Conservation (phyloP, 1,140 invertebrate species). For the Bathynomus jamesi region DNA sequence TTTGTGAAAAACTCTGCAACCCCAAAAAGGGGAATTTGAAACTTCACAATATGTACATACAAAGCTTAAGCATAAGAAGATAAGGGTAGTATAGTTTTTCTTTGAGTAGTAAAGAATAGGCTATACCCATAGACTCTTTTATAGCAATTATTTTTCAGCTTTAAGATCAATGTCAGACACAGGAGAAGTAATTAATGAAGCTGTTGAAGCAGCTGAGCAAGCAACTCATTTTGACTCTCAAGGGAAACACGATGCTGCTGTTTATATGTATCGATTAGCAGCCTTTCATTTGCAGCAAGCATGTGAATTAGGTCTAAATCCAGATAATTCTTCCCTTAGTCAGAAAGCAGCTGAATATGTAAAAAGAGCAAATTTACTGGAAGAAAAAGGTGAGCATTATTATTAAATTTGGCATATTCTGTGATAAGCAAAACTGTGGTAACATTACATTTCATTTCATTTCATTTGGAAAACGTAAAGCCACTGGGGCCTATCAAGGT, state of each 20-base stretch:
- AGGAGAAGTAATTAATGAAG: slow-evolving; percentile 20
- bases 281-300: slow-evolving; percentile 20
- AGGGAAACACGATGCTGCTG: slow-evolving; percentile 23
- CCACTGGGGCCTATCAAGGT: too few species aligned
- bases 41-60: too few species aligned
- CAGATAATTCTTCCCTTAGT: slow-evolving; percentile 15
- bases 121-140: neutral
- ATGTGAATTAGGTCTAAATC: neutral
- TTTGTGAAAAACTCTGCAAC: too few species aligned
- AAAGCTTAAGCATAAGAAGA: too few species aligned
- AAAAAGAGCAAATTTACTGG: slow-evolving; percentile 21
- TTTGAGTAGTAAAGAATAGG: neutral
- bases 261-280: slow-evolving; percentile 29
- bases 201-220: slow-evolving; percentile 24
- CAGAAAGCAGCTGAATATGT: slow-evolving; percentile 25
- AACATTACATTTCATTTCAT: neutral
- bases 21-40: too few species aligned
- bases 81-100: too few species aligned
- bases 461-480: neutral
- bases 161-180: slow-evolving; percentile 10
- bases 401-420: neutral
- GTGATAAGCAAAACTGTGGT: neutral
- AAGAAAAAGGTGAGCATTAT: slow-evolving; percentile 11
- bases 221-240: slow-evolving; percentile 26
- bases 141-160: neutral